Evolutionary conservation across 2,888 invertebrate genomes (phyloP).

Genomic region (Sturmia bella): DNA sequence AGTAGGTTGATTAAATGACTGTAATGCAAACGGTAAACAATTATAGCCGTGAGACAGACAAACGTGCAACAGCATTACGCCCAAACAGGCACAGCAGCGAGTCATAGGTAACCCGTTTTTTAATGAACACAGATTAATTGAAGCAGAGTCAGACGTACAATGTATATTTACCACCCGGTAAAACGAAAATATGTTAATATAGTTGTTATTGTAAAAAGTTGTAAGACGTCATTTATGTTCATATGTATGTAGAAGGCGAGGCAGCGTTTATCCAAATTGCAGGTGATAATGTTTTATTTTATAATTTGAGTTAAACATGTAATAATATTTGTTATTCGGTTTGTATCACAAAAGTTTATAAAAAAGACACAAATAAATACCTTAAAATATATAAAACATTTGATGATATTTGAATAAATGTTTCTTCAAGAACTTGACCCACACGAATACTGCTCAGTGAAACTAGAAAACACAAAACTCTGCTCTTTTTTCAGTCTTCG

Average conservation of each 20-base stretch:
- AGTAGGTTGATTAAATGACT: constrained; percentile 60
- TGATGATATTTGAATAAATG: constrained; percentile 24
- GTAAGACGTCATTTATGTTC: constrained; percentile 62
- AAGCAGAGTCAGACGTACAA: constrained; percentile 17
- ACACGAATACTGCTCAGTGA: constrained; percentile 56
- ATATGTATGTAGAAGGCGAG: constrained; percentile 60
- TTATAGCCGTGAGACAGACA: constrained; percentile 22
- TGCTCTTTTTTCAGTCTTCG: background rate
- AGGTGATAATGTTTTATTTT: constrained; percentile 59
- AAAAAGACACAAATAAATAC: constrained; percentile 44
- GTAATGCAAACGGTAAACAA: constrained; percentile 27
- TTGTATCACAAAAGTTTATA: background rate
- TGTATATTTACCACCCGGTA: constrained; percentile 63
- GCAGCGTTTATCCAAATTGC: constrained; percentile 54
- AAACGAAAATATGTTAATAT: constrained; percentile 55
- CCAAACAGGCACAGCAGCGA: constrained; percentile 41
- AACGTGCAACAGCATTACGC: constrained; percentile 35
- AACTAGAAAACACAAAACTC: constrained; percentile 56
- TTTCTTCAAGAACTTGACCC: constrained; percentile 41
- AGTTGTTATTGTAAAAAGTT: constrained; percentile 54
- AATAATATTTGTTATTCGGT: background rate
- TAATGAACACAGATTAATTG: constrained; percentile 35
- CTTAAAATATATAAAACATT: constrained; percentile 39
- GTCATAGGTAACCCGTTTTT: constrained; percentile 55
- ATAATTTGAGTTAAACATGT: constrained; percentile 22